Conservation (phyloP, 2,113 vertebrate genomes). For the Lycaon pictus region DNA sequence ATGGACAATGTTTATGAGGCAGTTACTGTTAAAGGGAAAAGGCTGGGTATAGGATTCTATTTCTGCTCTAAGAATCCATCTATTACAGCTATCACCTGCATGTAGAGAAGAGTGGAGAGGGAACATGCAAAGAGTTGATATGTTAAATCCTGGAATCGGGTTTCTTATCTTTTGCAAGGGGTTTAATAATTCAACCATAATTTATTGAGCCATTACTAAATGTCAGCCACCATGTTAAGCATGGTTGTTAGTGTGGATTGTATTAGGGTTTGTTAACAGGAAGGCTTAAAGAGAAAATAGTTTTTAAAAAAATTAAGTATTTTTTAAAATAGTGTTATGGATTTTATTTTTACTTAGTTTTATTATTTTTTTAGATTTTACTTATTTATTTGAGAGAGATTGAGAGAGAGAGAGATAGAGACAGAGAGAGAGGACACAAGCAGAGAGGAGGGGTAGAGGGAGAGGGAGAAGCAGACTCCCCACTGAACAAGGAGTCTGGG, state of each 20-base stretch:
- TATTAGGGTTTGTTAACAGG: not conserved
- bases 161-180: slow-evolving; percentile 47
- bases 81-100: slow-evolving; percentile 45
- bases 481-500: too few species aligned
- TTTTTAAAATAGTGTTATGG: too few species aligned
- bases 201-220: slow-evolving; percentile 57
- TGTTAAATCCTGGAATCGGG: not conserved
- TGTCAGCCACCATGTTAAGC: not conserved
- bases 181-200: slow-evolving; percentile 49
- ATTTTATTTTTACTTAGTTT: too few species aligned
- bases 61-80: slow-evolving; percentile 63
- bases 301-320: not conserved
- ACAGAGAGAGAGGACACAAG: too few species aligned
- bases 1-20: slow-evolving; percentile 64
- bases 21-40: slow-evolving; percentile 64
- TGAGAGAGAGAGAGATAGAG: too few species aligned
- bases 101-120: not conserved
- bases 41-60: slow-evolving; percentile 52
- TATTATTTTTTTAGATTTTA: too few species aligned
- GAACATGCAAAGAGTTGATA: not conserved
- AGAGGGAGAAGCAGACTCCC: too few species aligned
- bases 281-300: not conserved
- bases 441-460: too few species aligned
- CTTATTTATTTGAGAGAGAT: too few species aligned
- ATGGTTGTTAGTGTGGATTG: not conserved